phyloP scores from a whole-genome alignment of 2,888 invertebrate genomes.

The Acheta domesticus region DNA sequence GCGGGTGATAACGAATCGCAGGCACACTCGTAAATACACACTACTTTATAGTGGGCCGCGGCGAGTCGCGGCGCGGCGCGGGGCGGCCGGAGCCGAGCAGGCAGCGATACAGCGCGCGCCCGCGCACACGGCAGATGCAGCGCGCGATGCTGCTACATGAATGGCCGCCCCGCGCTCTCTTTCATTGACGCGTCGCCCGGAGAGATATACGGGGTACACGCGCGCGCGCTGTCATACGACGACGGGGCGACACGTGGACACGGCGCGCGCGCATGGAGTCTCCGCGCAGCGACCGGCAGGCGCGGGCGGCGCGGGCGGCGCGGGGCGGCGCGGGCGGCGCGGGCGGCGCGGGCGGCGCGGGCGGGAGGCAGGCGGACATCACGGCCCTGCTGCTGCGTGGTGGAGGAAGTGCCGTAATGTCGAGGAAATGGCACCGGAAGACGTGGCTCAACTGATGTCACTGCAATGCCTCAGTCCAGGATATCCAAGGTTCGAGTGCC shows the following conservation, averaged over 20 bases:
- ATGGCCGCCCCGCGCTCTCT: background rate
- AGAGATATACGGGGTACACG: background rate
- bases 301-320: no score
- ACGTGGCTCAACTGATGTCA: no score
- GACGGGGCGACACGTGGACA: background rate
- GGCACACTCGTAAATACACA: slow-evolving; percentile 1
- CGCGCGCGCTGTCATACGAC: background rate
- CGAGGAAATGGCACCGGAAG: no score
- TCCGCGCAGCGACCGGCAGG: background rate
- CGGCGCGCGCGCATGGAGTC: background rate
- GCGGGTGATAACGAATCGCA: background rate
- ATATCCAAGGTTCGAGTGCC: no score
- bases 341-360: no score
- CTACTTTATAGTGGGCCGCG: background rate
- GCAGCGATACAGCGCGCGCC: no score
- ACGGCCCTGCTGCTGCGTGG: no score
- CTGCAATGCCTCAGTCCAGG: no score
- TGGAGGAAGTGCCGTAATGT: no score
- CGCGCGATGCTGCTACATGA: background rate
- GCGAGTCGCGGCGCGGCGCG: background rate
- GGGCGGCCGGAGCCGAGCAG: background rate
- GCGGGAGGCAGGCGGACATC: no score
- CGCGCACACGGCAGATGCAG: no score
- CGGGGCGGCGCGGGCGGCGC: no score
- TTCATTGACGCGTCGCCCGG: background rate